Base-by-base conservation (phyloP, 2,797 vertebrate genomes). In the Notamacropus eugenii region DNA sequence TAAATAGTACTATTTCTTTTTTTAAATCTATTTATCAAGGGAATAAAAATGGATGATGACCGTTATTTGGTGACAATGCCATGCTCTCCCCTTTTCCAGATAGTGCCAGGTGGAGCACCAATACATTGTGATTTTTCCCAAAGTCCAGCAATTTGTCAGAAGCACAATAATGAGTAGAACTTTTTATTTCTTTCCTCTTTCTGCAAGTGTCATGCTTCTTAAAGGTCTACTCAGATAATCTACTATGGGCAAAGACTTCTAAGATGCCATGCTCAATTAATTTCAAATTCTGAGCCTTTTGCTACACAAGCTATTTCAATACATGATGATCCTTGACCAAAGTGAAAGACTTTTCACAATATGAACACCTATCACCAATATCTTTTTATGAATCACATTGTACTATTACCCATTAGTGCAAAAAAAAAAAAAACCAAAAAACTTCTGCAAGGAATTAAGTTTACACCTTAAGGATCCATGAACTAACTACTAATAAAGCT, bases 241-340 rank as follows among this genome's bases (percentile, higher is more conserved):
- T 40, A 50, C 0, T 67, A 94, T 93, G 92, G 94, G 93, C 34
- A 92, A 95, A 93, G 22, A 96, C 90, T 92, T 90, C 50, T n/a
- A 82, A 91, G 91, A 93, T 40, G 91, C n/a, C 92, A 93, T 27
- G 22, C 0, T 93, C 55, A 94, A 95, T 92, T 92, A 28, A 95
- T 46, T 87, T 95, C 56, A 93, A 94, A 91, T 96, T 19, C 50
- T 13, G 31, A 94, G 31, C 29, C 46, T 55, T 82, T 90, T 96
- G 34, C 55, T 54, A 93, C 92, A 94, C 93, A n/a, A 91, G 52
- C 67, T 55, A 74, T 54, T 92, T 93, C 28, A 92, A 56, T 87
- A 90, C 93, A 92, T 93, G 95, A 56, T 95, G 55, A 93, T 92
- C 95, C 67, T 90, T 95, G 93, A 95, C 40, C 62, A 96, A 93